Evolutionary conservation across 2,888 invertebrate species (phyloP).

Genomic region (Apamea anceps): DNA sequence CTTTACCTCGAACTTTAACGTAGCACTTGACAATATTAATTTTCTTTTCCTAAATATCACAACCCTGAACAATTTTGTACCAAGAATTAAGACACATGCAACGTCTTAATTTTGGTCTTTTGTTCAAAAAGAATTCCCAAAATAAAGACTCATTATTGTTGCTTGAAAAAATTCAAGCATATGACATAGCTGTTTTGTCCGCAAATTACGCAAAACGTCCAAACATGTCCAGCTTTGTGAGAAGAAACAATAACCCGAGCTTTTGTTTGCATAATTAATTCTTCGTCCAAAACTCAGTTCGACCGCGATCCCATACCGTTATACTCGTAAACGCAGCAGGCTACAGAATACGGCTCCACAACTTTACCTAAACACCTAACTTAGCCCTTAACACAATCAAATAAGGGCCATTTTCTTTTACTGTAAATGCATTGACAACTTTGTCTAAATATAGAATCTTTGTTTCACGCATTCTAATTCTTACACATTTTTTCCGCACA

Average conservation of each 20-base stretch:
- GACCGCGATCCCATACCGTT: slow-evolving; percentile 85
- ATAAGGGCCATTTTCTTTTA: slow-evolving; percentile 63
- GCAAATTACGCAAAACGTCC: slow-evolving; percentile 88
- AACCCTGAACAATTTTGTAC: slow-evolving; percentile 12
- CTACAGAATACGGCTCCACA: slow-evolving; percentile 71
- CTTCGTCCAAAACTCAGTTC: slow-evolving; percentile 80
- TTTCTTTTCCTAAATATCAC: slow-evolving; percentile 48
- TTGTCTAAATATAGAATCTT: slow-evolving; percentile 66
- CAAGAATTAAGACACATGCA: slow-evolving; percentile 53
- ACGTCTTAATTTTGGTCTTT: slow-evolving; percentile 7
- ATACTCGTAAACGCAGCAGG: slow-evolving; percentile 85
- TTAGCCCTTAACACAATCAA: slow-evolving; percentile 55
- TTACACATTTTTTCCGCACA: slow-evolving; percentile 78
- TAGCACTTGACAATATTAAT: slow-evolving; percentile 63
- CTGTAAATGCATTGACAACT: slow-evolving; percentile 20
- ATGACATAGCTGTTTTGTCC: slow-evolving; percentile 78
- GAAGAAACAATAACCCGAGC: slow-evolving; percentile 84
- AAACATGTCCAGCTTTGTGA: slow-evolving; percentile 83
- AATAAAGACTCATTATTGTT: slow-evolving; percentile 52
- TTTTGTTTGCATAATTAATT: slow-evolving; percentile 89
- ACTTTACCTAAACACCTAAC: slow-evolving; percentile 44
- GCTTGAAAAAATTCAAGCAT: slow-evolving; percentile 64
- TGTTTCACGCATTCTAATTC: slow-evolving; percentile 83
- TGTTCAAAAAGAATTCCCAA: slow-evolving; percentile 40
- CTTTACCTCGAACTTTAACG: slow-evolving; percentile 67